These are phyloP conservation scores for Morpho achilles DNA, from an alignment of 2,888 invertebrate species.

Conservation along the genomic window DNA sequence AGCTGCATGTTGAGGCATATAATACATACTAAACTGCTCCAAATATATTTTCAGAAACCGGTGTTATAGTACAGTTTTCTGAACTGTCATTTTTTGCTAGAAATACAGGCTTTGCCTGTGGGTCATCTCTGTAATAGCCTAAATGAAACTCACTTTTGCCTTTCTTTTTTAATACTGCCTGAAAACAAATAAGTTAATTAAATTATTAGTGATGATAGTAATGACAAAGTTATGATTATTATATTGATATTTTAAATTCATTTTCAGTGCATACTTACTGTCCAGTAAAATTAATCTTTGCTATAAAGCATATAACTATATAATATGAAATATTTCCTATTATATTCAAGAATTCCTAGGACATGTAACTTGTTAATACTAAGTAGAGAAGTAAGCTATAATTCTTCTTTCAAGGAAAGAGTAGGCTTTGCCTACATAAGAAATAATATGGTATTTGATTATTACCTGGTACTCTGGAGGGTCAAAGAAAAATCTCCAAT, in stretches of 20 bases:
- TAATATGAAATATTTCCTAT: too few species aligned
- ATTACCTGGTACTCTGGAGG: slow-evolving; percentile 94
- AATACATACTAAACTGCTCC: slow-evolving; percentile 84
- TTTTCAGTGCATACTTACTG: too few species aligned
- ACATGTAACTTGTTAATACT: too few species aligned
- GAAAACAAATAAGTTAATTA: slow-evolving; percentile 33
- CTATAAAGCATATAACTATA: too few species aligned
- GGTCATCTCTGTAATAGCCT: slow-evolving; percentile 94
- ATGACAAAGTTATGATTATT: too few species aligned
- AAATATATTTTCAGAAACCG: slow-evolving; percentile 89
- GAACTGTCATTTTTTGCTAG: slow-evolving; percentile 87
- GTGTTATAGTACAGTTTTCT: slow-evolving; percentile 83
- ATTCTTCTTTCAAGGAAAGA: too few species aligned
- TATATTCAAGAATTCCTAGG: too few species aligned
- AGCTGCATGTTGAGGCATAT: not conserved
- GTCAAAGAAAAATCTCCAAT: slow-evolving; percentile 96
- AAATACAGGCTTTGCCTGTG: slow-evolving; percentile 85
- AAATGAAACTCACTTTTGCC: slow-evolving; percentile 87
- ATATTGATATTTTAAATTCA: too few species aligned
- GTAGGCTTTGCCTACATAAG: too few species aligned
- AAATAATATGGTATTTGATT: not conserved
- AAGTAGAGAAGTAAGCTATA: too few species aligned
- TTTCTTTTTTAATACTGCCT: slow-evolving; percentile 85
- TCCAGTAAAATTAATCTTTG: too few species aligned
- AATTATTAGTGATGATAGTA: not conserved